Base-by-base conservation (phyloP, 2,888 invertebrate genomes). In the Pycnomerus fuliginosus region DNA sequence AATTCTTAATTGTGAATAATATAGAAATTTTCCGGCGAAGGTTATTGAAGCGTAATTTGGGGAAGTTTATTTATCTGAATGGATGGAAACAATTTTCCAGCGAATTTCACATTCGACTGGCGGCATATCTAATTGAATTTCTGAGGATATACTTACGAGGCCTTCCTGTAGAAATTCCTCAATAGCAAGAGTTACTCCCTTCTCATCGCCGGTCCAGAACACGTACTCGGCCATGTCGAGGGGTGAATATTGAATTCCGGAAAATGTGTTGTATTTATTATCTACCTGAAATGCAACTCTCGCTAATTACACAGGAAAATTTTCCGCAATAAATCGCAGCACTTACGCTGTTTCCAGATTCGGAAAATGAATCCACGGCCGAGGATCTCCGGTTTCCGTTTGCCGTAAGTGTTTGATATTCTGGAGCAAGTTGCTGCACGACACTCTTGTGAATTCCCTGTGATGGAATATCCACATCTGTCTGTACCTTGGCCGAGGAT, bases 151-250 rank as follows among this genome's bases (percentile, higher is more conserved):
- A 72, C 76, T 73, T 70, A 88, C 88, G 78, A 87, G 69, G 56
- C 86, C 86, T 57, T 86, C 85, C 58, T 85, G 82, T 11, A 89
- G 76, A 60, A 87, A 84, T 54, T 87, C 87, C 62, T 87, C 85
- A 13, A 89, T 83, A 7, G 87, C 85, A 3, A 81, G 71, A 1
- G 87, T 85, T 1, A 89, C 87, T 3, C 88, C 85, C 35, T 81
- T 80, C 63, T 89, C 87, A 64, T 89, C 88, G 0, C 87, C 87
- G 0, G 88, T 88, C 84, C 86, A 87, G 67, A 86, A 87, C 2
- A 89, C 83, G 58, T 89, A 89, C 62, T 87, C 86, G 0, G 89
- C 88, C 83, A 89, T 85, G 60, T 89, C 88, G 36, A 84, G 74
- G 0, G 89, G 85, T 0, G 86, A 83, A 62, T 87, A 87, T 59